Evolutionary conservation across 2,888 invertebrate species (phyloP).

Genomic region (Agrenia bidenticulata): DNA sequence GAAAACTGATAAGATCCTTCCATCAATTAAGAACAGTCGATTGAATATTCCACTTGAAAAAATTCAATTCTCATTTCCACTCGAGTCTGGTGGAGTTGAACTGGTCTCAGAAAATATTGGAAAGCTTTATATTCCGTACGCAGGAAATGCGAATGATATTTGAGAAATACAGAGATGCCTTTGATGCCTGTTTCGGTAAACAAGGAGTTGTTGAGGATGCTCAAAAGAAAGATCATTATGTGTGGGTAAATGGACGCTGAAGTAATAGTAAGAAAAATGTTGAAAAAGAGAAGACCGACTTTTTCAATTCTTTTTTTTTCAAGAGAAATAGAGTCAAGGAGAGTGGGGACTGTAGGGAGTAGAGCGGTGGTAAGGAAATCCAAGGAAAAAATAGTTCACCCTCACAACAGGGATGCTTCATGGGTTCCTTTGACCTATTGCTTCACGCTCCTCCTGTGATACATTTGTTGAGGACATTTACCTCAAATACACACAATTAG

Average conservation of each 20-base stretch:
- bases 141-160: background rate
- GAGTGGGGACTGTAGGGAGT: conserved; percentile 5
- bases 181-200: conserved; percentile 15
- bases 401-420: conserved; percentile 35
- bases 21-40: too few relatives aligned
- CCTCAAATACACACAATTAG: conserved; percentile 15
- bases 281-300: conserved; percentile 24
- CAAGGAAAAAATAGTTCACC: conserved; percentile 35
- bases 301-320: conserved; percentile 10
- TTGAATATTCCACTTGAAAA: too few relatives aligned
- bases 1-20: too few relatives aligned
- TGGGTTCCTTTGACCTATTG: conserved; percentile 15
- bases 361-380: conserved; percentile 28
- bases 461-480: conserved; percentile 22
- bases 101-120: too few relatives aligned
- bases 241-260: conserved; percentile 18
- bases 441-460: conserved; percentile 12
- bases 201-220: conserved; percentile 6
- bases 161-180: background rate
- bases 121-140: background rate
- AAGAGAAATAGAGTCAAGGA: conserved; percentile 1
- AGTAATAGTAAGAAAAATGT: conserved; percentile 16
- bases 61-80: too few relatives aligned
- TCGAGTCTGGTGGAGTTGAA: too few relatives aligned
- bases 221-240: conserved; percentile 21